Conservation (phyloP, 2,888 invertebrate species). For the Danaus chrysippus region DNA sequence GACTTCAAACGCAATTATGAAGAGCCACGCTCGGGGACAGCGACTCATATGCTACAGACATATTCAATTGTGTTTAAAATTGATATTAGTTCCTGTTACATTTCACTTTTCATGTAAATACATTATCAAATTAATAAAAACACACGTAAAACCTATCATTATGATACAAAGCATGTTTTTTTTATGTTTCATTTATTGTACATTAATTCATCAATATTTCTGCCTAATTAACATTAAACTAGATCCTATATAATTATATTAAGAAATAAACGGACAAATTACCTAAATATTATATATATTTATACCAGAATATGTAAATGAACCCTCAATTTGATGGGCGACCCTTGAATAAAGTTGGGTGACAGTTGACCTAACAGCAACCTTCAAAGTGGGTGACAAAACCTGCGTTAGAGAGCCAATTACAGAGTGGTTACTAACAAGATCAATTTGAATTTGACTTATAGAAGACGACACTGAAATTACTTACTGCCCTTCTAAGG, state of each 20-base stretch:
- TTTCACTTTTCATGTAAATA: background rate
- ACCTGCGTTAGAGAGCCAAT: conserved; percentile 15
- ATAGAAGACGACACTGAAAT: background rate
- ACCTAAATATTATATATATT: too few species aligned
- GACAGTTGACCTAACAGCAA: conserved; percentile 19
- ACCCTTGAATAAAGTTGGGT: conserved; percentile 11
- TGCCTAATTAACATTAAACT: too few species aligned
- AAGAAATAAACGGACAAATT: too few species aligned
- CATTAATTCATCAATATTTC: too few species aligned
- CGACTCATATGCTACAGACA: conserved; percentile 21
- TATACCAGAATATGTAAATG: conserved; percentile 1
- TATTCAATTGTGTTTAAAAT: conserved; percentile 7
- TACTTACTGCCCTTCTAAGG: background rate
- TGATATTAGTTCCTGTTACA: conserved; percentile 2
- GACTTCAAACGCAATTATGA: conserved; percentile 70
- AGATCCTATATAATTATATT: too few species aligned
- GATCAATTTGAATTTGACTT: conserved; percentile 2
- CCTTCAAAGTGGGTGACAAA: conserved; percentile 1
- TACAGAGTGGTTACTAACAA: conserved; percentile 1
- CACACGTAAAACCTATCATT: too few species aligned
- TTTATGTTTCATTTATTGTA: too few species aligned
- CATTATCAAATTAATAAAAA: too few species aligned
- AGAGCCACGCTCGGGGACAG: conserved; percentile 50
- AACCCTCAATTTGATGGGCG: conserved; percentile 14
- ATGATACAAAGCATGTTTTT: too few species aligned